These are phyloP conservation scores for Idris sp. DNA, from an alignment of 1,140 invertebrate species.

Conservation along the genomic window DNA sequence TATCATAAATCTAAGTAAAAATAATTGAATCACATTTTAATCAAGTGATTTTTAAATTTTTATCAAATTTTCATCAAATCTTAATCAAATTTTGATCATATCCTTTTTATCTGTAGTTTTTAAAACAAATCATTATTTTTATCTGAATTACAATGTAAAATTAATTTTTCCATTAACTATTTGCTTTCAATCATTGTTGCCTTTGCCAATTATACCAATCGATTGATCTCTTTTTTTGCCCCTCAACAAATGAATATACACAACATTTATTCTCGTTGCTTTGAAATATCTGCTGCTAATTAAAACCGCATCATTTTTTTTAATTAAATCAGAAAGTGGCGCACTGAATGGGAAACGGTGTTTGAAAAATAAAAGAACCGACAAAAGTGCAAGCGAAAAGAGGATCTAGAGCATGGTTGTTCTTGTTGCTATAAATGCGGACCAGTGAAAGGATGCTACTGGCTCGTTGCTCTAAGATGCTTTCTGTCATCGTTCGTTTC, in stretches of 20 bases:
- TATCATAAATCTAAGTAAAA: too few species aligned
- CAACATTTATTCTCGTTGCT: too few species aligned
- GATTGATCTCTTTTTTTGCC: too few species aligned
- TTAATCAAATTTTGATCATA: background rate
- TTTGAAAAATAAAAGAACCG: conserved; percentile 2
- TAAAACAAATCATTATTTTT: too few species aligned
- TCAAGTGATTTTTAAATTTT: too few species aligned
- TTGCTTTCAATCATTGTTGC: too few species aligned
- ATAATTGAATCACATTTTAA: too few species aligned
- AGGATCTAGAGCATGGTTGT: conserved; percentile 7
- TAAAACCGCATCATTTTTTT: conserved; percentile 11
- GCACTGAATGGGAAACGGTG: conserved; percentile 12
- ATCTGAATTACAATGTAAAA: too few species aligned
- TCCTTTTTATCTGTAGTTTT: too few species aligned
- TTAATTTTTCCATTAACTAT: too few species aligned
- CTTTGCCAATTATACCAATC: too few species aligned
- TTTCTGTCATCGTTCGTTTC: conserved; percentile 36
- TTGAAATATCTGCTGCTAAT: conserved; percentile 12
- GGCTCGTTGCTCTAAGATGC: conserved; percentile 39
- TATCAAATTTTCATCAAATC: background rate
- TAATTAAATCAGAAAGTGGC: conserved; percentile 24
- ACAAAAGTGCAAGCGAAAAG: conserved; percentile 12
- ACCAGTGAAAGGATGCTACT: conserved; percentile 41
- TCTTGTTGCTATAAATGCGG: conserved; percentile 17
- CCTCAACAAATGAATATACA: too few species aligned